Percentiles rank a stretch among this genome's conserved stretches.
Conservation (phyloP, 2,888 invertebrate species). For the Morpho helenor region DNA sequence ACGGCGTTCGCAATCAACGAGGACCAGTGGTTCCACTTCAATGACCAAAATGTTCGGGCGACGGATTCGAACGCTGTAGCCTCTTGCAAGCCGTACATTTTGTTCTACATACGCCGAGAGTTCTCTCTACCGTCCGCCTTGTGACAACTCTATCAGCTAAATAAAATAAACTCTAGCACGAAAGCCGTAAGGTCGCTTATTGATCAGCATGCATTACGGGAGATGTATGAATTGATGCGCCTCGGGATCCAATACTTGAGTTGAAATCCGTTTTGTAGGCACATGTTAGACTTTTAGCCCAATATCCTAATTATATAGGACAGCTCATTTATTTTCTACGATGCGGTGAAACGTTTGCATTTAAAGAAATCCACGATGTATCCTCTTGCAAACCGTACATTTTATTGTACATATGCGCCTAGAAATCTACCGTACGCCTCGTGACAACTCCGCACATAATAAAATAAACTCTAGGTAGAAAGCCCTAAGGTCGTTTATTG, state of each 20-base stretch:
- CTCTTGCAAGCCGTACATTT: constrained; percentile 90
- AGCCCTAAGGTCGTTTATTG: too few relatives aligned
- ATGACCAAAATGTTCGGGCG: constrained; percentile 89
- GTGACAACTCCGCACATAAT: too few relatives aligned
- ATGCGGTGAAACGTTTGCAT: too few relatives aligned
- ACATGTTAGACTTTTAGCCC: too few relatives aligned
- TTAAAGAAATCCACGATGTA: background rate
- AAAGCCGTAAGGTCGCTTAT: constrained; percentile 1
- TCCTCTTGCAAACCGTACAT: background rate
- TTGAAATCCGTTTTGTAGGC: too few relatives aligned
- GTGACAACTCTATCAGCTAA: constrained; percentile 31
- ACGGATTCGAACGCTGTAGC: constrained; percentile 83
- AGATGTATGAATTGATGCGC: background rate
- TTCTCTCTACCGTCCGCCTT: constrained; percentile 54
- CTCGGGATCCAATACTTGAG: too few relatives aligned
- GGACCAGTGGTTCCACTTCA: constrained; percentile 91
- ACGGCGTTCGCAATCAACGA: constrained; percentile 90
- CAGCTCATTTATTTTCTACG: too few relatives aligned
- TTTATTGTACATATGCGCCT: background rate
- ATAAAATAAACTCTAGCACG: background rate
- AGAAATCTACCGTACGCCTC: too few relatives aligned
- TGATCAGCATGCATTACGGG: background rate
- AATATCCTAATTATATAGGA: too few relatives aligned
- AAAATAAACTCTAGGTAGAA: too few relatives aligned
- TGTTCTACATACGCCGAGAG: constrained; percentile 89